Evolutionary conservation across 2,113 vertebrate species (phyloP).

Genomic region (Ceyx melanurus): DNA sequence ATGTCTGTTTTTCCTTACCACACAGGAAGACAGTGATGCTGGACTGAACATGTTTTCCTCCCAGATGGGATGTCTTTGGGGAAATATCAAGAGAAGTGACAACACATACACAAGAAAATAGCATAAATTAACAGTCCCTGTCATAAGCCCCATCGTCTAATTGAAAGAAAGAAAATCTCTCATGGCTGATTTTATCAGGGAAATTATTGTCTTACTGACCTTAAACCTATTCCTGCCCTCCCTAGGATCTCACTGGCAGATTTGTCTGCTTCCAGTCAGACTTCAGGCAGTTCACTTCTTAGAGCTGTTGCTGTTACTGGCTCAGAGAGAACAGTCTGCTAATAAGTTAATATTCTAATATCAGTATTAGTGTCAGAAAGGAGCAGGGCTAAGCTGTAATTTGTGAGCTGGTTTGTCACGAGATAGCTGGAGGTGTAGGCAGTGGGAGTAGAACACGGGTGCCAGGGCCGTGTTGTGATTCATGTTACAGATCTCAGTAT

Average conservation of each 20-base stretch:
- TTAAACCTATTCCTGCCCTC: not conserved
- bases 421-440: constrained; percentile 27
- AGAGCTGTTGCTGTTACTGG: not conserved
- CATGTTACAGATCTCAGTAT: constrained; percentile 30
- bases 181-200: not conserved
- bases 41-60: not conserved
- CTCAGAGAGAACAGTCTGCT: not conserved
- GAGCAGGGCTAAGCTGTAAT: constrained; percentile 34
- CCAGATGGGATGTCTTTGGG: not conserved
- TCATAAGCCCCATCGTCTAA: not conserved
- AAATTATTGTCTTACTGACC: not conserved
- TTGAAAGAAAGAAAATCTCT: not conserved
- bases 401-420: constrained; percentile 5
- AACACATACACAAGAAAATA: not conserved
- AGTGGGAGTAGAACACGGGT: constrained; percentile 26
- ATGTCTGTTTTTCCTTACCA: constrained; percentile 22
- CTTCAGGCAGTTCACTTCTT: not conserved
- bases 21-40: not conserved
- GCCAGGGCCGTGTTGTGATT: constrained; percentile 45
- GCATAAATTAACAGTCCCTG: not conserved
- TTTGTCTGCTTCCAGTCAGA: not conserved
- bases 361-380: constrained; percentile 5
- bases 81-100: constrained; percentile 2
- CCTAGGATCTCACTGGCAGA: not conserved
- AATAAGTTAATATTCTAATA: not conserved